phyloP scores from a whole-genome alignment of 2,797 vertebrate genomes.

The Morelia viridis region DNA sequence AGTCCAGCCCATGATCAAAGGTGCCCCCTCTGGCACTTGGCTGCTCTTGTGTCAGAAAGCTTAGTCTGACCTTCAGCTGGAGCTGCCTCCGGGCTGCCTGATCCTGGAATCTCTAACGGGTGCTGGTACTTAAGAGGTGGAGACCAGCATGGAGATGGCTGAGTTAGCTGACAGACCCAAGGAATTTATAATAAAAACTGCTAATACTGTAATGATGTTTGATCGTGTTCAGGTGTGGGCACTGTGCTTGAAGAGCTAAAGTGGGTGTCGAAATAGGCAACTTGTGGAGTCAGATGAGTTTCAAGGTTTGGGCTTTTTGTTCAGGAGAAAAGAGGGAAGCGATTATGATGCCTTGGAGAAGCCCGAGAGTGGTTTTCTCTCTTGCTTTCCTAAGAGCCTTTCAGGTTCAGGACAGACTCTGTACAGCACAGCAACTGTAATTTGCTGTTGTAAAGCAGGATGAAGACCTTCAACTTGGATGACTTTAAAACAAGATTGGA shows the following conservation, averaged over 20 bases:
- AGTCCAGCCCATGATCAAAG: no score
- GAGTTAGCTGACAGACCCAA: not conserved
- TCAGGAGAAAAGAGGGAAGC: not conserved
- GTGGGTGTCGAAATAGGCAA: no score
- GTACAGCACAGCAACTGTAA: not conserved
- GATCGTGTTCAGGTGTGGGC: not conserved
- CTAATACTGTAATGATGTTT: not conserved
- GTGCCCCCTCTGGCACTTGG: not conserved
- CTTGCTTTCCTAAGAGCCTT: no score
- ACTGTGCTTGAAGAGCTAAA: not conserved
- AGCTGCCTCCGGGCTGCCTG: not conserved
- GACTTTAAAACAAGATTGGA: not conserved
- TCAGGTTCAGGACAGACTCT: no score
- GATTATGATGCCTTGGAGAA: no score
- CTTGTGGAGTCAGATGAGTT: not conserved
- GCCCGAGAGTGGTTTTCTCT: no score
- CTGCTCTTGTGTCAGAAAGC: not conserved
- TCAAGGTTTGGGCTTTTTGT: not conserved
- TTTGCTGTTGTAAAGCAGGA: no score
- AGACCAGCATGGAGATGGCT: not conserved
- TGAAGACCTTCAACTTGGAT: not conserved
- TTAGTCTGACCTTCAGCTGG: not conserved
- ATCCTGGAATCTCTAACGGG: not conserved
- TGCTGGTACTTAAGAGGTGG: not conserved
- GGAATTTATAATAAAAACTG: not conserved